These are phyloP conservation scores for Apantesis nais DNA, from an alignment of 2,888 invertebrate species.

Conservation along the genomic window DNA sequence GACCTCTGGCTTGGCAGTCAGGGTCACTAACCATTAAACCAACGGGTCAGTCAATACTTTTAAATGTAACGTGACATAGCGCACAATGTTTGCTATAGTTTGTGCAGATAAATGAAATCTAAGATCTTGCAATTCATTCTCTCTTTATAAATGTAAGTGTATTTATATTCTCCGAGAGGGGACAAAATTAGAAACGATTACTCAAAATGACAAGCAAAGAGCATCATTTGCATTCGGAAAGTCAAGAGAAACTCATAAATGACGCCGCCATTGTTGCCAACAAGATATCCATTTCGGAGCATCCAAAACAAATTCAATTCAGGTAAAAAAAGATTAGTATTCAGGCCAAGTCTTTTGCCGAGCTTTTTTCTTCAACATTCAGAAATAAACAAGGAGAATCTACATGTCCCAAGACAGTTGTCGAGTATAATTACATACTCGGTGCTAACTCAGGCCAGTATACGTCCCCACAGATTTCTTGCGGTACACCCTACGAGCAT, in stretches of 20 bases:
- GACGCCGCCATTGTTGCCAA: constrained; percentile 18
- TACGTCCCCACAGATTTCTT: constrained; percentile 16
- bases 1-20: too few relatives aligned
- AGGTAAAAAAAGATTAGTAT: constrained; percentile 39
- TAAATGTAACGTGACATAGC: background rate
- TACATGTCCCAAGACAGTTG: constrained; percentile 36
- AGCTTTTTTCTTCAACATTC: constrained; percentile 20
- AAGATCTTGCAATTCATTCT: background rate
- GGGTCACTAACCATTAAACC: too few relatives aligned
- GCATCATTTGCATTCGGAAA: constrained; percentile 12
- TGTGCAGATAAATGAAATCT: background rate
- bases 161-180: background rate
- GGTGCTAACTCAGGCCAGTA: constrained; percentile 30
- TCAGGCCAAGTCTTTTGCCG: constrained; percentile 17
- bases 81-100: background rate
- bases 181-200: background rate
- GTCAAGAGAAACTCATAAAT: constrained; percentile 11
- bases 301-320: constrained; percentile 18
- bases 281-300: constrained; percentile 20
- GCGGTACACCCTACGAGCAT: constrained; percentile 18
- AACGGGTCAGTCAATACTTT: too few relatives aligned
- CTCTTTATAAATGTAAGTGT: background rate
- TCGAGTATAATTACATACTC: constrained; percentile 38
- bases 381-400: constrained; percentile 36
- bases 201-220: background rate